Base-by-base conservation (phyloP, 1,140 invertebrate species). In the Rhagoletis zephyria region DNA sequence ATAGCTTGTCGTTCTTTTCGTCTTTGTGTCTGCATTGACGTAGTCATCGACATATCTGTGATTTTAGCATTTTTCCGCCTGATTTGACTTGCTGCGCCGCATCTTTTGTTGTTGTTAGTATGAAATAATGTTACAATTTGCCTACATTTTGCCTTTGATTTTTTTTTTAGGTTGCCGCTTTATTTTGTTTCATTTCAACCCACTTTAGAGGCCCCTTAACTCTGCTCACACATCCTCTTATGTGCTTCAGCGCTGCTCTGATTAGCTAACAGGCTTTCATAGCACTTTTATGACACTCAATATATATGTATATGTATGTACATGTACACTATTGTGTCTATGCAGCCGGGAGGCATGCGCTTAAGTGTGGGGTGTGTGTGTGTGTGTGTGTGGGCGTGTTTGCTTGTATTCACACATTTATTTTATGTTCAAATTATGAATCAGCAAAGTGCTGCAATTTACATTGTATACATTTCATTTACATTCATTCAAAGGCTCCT, bases 61-160 rank as follows among this genome's bases (percentile, higher is more conserved):
- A 85, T 85, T 85, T 85, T 85, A 45, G 59, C 85, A 85, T 85
- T 85, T 85, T 85, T 85, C 85, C 60, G 85, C 85, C 30, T 85
- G 85, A 85, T 85, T 85, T 30, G n/a, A 16, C 51, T 59, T 7
- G 56, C 5, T 30, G 6, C 30, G 56, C 6, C 4, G 59, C 40
- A 7, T 60, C n/a, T 85, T 85, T 42, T 51, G 4, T 85, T 4
- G 67, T 85, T 63, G 30, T 63, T 60, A 51, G 19, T 56, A 9
- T 74, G 42, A 19, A 10, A 9, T 74, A 56, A 81, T 81, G 48
- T 81, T 81, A 19, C 48, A 30, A 81, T 45, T 56, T 81, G 74
- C 48, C 61, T 48, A 56, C 4, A n/a, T 51, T 59, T 56, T 56
- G 51, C 51, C 2, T 56, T 81, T 51, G 42, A 51, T 9, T 14